Percentiles rank a stretch among this genome's conserved stretches.
These are phyloP conservation scores for Holcopasites calliopsidis DNA, from an alignment of 1,140 invertebrate species.

Conservation along the genomic window DNA sequence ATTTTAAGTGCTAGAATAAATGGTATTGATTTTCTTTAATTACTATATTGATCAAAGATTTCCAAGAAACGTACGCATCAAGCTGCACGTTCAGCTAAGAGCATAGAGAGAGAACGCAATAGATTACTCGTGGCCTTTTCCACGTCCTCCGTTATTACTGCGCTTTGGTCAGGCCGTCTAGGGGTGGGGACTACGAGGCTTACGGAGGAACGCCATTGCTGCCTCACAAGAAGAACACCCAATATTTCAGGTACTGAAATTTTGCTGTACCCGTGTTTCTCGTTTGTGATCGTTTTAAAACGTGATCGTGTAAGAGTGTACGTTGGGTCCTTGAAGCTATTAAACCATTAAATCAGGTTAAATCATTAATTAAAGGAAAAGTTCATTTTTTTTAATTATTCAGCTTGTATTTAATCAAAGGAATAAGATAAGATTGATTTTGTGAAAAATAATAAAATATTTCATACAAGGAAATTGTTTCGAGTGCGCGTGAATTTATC, in stretches of 20 bases:
- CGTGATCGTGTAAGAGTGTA: too few relatives aligned
- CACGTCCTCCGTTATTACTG: neutral
- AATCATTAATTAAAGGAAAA: neutral
- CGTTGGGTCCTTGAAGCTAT: too few relatives aligned
- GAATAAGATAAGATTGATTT: neutral
- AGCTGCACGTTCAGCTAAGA: neutral
- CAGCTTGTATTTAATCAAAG: neutral
- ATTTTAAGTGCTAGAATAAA: too few relatives aligned
- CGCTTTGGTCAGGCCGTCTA: neutral
- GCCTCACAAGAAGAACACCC: neutral
- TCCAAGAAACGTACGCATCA: conserved; percentile 1
- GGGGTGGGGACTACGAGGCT: neutral
- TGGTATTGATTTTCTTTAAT: neutral
- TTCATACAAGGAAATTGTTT: neutral
- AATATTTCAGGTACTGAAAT: neutral
- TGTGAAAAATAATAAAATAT: neutral
- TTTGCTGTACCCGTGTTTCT: conserved; percentile 1
- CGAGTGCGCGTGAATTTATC: neutral
- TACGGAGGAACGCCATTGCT: conserved; percentile 18
- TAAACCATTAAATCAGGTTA: too few relatives aligned
- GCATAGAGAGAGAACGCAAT: conserved; percentile 1
- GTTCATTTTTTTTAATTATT: neutral
- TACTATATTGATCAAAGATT: neutral
- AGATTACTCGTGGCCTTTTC: conserved; percentile 2
- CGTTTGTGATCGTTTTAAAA: neutral